Conservation (phyloP, 1,140 invertebrate genomes). For the Archivesica marissinica region DNA sequence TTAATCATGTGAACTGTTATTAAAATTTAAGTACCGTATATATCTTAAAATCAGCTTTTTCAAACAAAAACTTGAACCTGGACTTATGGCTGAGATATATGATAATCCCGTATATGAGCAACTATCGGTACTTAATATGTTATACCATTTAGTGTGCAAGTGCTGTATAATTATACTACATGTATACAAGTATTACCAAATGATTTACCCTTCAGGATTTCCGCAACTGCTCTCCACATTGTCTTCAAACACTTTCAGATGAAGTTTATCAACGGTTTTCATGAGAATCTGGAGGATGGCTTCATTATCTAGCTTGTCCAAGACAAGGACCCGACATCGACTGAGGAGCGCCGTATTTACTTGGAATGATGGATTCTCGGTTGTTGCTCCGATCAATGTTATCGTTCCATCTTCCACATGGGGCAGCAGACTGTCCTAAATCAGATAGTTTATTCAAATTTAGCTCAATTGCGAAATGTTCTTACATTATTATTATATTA, state of each 20-base stretch:
- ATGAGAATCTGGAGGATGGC: constrained; percentile 88
- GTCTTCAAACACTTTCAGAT: constrained; percentile 42
- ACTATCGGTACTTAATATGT: no score
- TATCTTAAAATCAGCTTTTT: no score
- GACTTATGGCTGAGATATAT: no score
- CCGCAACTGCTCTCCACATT: background rate
- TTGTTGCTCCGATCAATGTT: constrained; percentile 93
- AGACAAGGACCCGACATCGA: constrained; percentile 88
- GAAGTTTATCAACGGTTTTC: constrained; percentile 84
- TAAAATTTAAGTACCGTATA: no score
- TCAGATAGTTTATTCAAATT: no score
- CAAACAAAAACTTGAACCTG: no score
- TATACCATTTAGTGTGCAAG: no score
- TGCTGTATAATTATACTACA: no score
- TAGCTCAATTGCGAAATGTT: no score
- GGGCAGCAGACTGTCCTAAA: constrained; percentile 89
- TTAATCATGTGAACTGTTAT: no score
- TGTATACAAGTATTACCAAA: background rate
- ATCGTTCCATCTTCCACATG: constrained; percentile 93
- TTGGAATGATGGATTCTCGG: constrained; percentile 94
- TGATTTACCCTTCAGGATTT: background rate
- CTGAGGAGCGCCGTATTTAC: constrained; percentile 92
- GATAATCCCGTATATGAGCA: no score
- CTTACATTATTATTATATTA: no score
- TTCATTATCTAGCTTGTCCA: constrained; percentile 88